These are phyloP conservation scores for Homarus americanus DNA, from an alignment of 1,140 invertebrate species.

Conservation along the genomic window DNA sequence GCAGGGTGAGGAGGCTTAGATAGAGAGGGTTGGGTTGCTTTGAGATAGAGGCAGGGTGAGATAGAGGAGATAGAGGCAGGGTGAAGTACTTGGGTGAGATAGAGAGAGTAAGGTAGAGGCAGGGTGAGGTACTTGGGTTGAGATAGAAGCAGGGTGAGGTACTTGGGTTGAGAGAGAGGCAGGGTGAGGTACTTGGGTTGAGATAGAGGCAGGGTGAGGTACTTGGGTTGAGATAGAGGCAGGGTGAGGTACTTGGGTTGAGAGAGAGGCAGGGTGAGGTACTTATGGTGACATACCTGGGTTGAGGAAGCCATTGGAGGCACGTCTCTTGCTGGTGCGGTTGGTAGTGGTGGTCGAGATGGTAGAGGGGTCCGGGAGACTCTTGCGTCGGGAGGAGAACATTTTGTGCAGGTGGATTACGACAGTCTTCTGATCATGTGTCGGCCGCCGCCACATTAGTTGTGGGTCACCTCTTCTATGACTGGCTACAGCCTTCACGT, in stretches of 20 bases:
- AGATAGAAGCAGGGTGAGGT: neutral
- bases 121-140: neutral
- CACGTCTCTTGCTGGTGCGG: conserved; percentile 44
- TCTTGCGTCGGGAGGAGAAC: conserved; percentile 60
- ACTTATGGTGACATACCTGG: conserved; percentile 47
- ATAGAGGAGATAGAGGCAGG: neutral
- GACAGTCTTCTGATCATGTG: conserved; percentile 29
- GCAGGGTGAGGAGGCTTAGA: neutral
- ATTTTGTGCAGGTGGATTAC: conserved; percentile 66
- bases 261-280: neutral
- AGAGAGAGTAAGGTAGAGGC: neutral
- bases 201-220: neutral
- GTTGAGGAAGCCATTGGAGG: conserved; percentile 67
- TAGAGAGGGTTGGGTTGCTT: neutral
- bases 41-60: no score
- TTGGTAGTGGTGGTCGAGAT: neutral
- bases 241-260: neutral
- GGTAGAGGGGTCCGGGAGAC: conserved; percentile 52
- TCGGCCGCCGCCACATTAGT: conserved; percentile 55
- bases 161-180: no score
- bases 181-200: neutral
- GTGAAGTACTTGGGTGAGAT: neutral
- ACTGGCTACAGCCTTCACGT: neutral
- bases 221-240: neutral
- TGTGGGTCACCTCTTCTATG: conserved; percentile 20